phyloP scores from a whole-genome alignment of 2,797 vertebrate species.

The Babyrousa celebensis region DNA sequence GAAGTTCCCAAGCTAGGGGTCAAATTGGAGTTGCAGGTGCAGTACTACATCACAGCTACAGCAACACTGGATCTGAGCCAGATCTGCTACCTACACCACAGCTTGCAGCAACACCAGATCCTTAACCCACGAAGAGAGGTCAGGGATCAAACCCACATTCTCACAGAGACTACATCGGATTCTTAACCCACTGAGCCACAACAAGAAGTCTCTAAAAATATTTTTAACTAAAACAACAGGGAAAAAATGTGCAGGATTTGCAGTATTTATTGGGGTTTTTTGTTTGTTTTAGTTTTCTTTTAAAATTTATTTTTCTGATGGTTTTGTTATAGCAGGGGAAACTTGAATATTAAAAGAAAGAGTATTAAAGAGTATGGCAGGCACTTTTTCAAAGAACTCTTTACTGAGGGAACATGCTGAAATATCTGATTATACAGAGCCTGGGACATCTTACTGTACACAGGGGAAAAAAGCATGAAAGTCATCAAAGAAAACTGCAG shows the following conservation, averaged over 20 bases:
- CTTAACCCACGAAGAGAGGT: no score
- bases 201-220: no score
- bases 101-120: no score
- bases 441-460: not conserved
- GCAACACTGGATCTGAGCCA: no score
- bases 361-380: constrained; percentile 23
- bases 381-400: constrained; percentile 35
- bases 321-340: not conserved
- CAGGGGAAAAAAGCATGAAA: not conserved
- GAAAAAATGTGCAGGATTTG: not conserved
- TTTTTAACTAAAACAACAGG: constrained; percentile 40
- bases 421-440: not conserved
- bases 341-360: not conserved
- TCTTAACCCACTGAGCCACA: no score
- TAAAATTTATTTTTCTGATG: constrained; percentile 9
- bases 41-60: no score
- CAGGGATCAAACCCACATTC: no score
- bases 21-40: no score
- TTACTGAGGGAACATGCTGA: not conserved
- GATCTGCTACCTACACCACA: no score
- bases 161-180: no score
- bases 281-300: not conserved
- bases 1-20: no score
- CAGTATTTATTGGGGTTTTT: not conserved
- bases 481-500: constrained; percentile 33